Evolutionary conservation across 2,888 invertebrate genomes (phyloP), one percentile per base, ranked within the genome.

Genomic region (Bugulina stolonifera): DNA sequence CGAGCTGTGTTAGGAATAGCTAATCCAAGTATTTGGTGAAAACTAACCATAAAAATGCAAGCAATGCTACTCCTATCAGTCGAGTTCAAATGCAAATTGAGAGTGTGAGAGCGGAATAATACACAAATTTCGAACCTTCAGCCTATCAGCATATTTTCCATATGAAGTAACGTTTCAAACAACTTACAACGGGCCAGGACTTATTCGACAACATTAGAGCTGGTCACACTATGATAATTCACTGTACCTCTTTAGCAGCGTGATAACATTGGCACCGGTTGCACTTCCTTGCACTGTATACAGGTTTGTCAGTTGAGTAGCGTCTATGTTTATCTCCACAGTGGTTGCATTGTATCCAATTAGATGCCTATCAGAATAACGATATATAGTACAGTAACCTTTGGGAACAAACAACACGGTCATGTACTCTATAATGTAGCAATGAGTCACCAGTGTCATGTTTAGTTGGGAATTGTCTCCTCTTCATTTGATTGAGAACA

Each of bases 281-380:
- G 87, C 96, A 96, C 86, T 91, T 93, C 25, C 96, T 88, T 71
- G 95, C 95, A 74, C 94, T 94, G 85, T 93, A 94, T 85, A 91
- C 91, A 75, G 93, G 93, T 81, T 94, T 89, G 77, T 92, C 91
- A 29, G 93, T 91, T 81, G 90, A 89, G 78, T 92, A 89, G 76
- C 95, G 90, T 83, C 91, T 91, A 86, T 97, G 96, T 57, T 94
- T 89, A 29, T 91, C 89, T 1, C 93, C 92, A 86, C 96, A 96
- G 85, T 94, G 93, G 82, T 94, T 95, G 87, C 96, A 97, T 80
- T 93, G 87, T 84, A 96, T 94, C 76, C 94, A 93, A 85, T 93
- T 94, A 74, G 93, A 93, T 52, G 94, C 94, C 85, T 84, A 75
- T 32, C 75, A 1, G 23, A 69, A 72, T 32, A 72, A 69, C n/a